Evolutionary conservation across 2,888 invertebrate genomes (phyloP).

Genomic region (Gnatocerus cornutus): DNA sequence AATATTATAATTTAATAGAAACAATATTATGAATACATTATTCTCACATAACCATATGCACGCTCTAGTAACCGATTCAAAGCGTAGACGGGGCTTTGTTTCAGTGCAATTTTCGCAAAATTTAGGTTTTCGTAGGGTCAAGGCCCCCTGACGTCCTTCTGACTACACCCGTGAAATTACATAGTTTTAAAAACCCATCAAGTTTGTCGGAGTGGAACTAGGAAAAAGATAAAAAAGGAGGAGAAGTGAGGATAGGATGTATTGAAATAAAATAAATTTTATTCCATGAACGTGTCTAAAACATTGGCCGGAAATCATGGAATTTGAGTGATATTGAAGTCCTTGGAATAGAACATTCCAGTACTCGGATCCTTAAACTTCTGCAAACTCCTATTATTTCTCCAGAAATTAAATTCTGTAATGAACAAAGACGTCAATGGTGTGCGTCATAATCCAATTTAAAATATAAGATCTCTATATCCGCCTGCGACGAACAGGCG

Average conservation of each 20-base stretch:
- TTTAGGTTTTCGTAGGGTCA: not conserved
- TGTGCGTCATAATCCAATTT: slow-evolving; percentile 1
- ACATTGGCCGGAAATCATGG: too few relatives aligned
- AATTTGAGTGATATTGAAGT: not conserved
- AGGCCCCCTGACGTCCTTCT: slow-evolving; percentile 1
- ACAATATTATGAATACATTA: not conserved
- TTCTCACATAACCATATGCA: not conserved
- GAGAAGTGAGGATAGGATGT: not conserved
- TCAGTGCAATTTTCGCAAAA: not conserved
- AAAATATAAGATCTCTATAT: not conserved
- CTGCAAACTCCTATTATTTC: not conserved
- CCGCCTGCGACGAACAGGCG: not conserved
- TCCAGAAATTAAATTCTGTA: too few relatives aligned
- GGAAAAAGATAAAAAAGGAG: not conserved
- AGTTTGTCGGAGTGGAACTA: not conserved
- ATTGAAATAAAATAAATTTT: too few relatives aligned
- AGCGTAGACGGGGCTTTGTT: not conserved
- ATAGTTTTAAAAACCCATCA: not conserved
- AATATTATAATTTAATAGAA: not conserved
- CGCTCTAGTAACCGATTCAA: not conserved
- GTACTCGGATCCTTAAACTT: not conserved
- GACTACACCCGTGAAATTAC: not conserved
- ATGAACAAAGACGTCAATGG: not conserved
- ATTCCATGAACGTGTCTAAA: too few relatives aligned
- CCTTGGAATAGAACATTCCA: not conserved